These are phyloP conservation scores for Anoplolepis gracilipes DNA, from an alignment of 1,140 invertebrate genomes.

Conservation along the genomic window DNA sequence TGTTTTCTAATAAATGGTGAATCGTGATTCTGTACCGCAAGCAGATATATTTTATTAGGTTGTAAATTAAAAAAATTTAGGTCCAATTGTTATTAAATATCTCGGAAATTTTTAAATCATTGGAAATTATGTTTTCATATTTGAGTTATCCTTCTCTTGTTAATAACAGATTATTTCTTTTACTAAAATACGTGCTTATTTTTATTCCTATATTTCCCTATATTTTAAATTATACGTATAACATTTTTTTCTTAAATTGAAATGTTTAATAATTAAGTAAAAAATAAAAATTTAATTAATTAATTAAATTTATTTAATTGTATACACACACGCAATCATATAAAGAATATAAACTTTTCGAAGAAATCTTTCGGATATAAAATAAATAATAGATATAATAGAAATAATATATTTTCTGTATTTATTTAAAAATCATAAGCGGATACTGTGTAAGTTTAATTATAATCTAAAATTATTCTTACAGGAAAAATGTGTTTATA, in stretches of 20 bases:
- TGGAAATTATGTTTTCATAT: background rate
- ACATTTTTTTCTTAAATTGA: background rate
- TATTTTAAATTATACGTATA: background rate
- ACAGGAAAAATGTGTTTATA: background rate
- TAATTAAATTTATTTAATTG: no score
- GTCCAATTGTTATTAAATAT: background rate
- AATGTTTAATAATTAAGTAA: background rate
- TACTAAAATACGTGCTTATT: background rate
- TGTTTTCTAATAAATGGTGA: background rate
- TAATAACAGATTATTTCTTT: background rate
- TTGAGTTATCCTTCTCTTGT: slow-evolving; percentile 1
- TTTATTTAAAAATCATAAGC: background rate
- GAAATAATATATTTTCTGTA: background rate
- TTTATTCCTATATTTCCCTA: background rate
- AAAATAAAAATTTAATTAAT: background rate
- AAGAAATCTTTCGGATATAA: background rate
- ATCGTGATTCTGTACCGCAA: background rate
- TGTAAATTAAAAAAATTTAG: background rate
- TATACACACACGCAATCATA: background rate
- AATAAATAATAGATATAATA: background rate
- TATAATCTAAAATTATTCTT: background rate
- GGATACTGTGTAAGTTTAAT: background rate
- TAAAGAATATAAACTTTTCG: background rate
- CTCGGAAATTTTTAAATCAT: background rate
- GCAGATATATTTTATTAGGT: background rate